A percentile compares a stretch with the other conserved stretches of the same genome.
Evolutionary conservation across 2,797 vertebrate genomes (phyloP).

Genomic region (Muraenolepis orangiensis): DNA sequence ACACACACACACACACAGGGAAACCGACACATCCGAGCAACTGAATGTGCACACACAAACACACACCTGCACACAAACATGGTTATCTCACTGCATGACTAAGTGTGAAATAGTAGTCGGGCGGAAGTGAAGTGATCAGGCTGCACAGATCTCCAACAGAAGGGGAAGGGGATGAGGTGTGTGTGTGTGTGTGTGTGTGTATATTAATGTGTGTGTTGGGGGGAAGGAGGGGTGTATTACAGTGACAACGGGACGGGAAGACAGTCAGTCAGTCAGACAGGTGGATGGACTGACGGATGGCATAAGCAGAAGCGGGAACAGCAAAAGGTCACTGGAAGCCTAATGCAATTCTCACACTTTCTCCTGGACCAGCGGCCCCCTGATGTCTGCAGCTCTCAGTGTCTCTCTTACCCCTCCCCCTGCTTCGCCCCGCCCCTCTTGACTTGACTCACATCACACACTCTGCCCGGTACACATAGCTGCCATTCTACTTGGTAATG

Average conservation of each 20-base stretch:
- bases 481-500: no score
- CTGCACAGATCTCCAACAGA: not conserved
- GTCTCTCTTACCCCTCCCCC: constrained; percentile 1
- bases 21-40: not conserved
- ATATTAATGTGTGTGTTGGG: no score
- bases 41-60: constrained; percentile 22
- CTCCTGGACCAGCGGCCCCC: no score
- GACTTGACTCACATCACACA: constrained; percentile 3
- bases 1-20: no score
- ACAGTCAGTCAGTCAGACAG: no score
- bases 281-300: not conserved
- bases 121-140: not conserved
- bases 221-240: no score
- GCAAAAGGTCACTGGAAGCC: not conserved
- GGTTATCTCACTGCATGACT: not conserved
- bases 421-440: not conserved
- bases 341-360: not conserved
- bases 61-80: no score
- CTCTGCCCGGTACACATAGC: no score
- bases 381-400: constrained; percentile 11
- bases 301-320: not conserved
- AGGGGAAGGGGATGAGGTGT: no score
- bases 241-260: no score
- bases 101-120: not conserved
- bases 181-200: no score